phyloP scores from a whole-genome alignment of 2,888 invertebrate genomes.

The Dolichopus griseipennis region DNA sequence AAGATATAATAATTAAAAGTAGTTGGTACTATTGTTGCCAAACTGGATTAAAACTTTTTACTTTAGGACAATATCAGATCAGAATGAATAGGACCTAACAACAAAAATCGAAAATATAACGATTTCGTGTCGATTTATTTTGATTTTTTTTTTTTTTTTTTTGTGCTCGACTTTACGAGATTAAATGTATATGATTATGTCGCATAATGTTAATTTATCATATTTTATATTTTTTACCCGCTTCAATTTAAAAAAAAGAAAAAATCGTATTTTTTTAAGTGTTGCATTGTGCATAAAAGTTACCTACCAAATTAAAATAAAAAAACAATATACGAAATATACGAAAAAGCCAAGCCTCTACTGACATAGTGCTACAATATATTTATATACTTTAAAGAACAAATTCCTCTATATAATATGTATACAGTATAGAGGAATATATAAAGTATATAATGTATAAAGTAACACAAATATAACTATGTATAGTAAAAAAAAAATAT shows the following conservation, averaged over 20 bases:
- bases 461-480: background rate
- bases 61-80: too few species aligned
- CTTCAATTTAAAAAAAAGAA: too few species aligned
- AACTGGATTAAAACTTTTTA: too few species aligned
- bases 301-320: background rate
- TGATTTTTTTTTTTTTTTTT: background rate
- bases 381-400: background rate
- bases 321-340: background rate
- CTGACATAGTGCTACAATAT: background rate
- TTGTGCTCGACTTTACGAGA: background rate
- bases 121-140: background rate
- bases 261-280: too few species aligned
- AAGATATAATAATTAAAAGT: too few species aligned
- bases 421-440: background rate
- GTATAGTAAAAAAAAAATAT: background rate
- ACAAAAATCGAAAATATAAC: background rate
- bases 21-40: too few species aligned
- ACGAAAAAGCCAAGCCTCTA: background rate
- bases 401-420: background rate
- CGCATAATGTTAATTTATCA: background rate
- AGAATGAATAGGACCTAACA: too few species aligned
- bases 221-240: background rate
- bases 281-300: background rate
- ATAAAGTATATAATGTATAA: too few species aligned
- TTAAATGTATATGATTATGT: background rate